Base-by-base conservation (phyloP, 1,140 invertebrate genomes). In the Diachasma alloeum region DNA sequence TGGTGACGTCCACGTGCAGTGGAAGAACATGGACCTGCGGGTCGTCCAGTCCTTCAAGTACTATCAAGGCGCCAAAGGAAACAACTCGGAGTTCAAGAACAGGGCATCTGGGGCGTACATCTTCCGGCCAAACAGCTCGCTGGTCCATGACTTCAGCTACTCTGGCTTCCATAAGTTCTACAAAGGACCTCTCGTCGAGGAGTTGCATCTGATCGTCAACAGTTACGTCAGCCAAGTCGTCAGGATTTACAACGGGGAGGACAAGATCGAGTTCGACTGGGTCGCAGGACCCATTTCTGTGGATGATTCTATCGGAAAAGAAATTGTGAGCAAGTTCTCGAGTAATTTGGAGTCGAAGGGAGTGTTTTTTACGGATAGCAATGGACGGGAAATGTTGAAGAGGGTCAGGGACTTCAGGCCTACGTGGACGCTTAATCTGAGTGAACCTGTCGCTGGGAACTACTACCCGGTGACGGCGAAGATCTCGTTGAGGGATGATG, bases 401-500 rank as follows among this genome's bases (percentile, higher is more conserved):
- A 91, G 97, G 69, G 88, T 91, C 74, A 86, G 93, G 48, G 92
- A 98, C 84, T 92, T 92, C 73, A 88, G 97, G 26, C 93, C 95
- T 5, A 94, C 94, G 1, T 99, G 93, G 94, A 90, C 90, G 24
- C 13, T 94, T 0, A 86, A 90, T 0, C 86, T 68, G 31, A 26
- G 22, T 63, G 31, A 98, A 76, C 89, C 92, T 13, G 89, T 96
- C 0, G 89, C 96, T 44, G 95, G 94, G 0, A 99, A 99, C 87
- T 99, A 98, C 87, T 99, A 97, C 87, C 98, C 98, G 0, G 92
- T 99, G 0, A 97, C 96, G 17, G 94, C 94, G 4, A 92, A 95
- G 75, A 97, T 99, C 24, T 90, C 92, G 0, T 86, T 97, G 0
- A 89, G 91, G 42, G 94, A 94, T 85, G 80, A 90, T 36, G 81